Evolutionary conservation across 2,888 invertebrate species (phyloP).

Genomic region (Drosophila siamana): DNA sequence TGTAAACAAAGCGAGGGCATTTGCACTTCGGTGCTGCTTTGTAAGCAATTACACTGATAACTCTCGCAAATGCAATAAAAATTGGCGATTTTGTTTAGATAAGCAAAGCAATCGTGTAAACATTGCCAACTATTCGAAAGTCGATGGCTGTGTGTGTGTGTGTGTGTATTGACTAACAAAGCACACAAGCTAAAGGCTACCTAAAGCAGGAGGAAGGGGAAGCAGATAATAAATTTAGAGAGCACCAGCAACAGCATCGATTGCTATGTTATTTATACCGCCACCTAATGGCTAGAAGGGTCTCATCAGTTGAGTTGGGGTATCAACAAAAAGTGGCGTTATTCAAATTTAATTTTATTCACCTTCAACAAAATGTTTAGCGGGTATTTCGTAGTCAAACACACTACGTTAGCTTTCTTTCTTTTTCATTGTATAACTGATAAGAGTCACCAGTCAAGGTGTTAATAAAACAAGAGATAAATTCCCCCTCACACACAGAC

Average conservation of each 20-base stretch:
- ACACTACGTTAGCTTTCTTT: background rate
- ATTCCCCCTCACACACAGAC: slow-evolving; percentile 1
- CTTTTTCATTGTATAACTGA: slow-evolving; percentile 23
- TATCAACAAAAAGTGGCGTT: too few relatives aligned
- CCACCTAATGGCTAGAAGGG: background rate
- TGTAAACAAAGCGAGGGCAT: slow-evolving; percentile 1
- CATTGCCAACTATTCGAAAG: slow-evolving; percentile 5
- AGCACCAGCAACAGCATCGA: background rate
- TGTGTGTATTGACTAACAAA: background rate
- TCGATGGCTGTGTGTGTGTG: background rate
- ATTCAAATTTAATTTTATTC: too few relatives aligned
- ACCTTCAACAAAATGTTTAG: background rate
- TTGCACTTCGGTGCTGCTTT: background rate
- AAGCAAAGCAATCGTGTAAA: slow-evolving; percentile 3
- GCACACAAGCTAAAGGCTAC: background rate
- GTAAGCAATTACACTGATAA: background rate
- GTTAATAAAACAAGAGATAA: slow-evolving; percentile 39
- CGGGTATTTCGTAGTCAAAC: background rate
- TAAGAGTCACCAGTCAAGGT: slow-evolving; percentile 46
- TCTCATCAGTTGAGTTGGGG: background rate
- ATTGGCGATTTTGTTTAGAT: slow-evolving; percentile 19
- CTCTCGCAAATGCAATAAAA: background rate
- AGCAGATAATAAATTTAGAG: slow-evolving; percentile 4
- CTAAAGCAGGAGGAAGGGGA: background rate
- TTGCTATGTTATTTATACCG: background rate